These are phyloP conservation scores for Condylura cristata DNA, from an alignment of 2,113 vertebrate genomes.

Conservation along the genomic window DNA sequence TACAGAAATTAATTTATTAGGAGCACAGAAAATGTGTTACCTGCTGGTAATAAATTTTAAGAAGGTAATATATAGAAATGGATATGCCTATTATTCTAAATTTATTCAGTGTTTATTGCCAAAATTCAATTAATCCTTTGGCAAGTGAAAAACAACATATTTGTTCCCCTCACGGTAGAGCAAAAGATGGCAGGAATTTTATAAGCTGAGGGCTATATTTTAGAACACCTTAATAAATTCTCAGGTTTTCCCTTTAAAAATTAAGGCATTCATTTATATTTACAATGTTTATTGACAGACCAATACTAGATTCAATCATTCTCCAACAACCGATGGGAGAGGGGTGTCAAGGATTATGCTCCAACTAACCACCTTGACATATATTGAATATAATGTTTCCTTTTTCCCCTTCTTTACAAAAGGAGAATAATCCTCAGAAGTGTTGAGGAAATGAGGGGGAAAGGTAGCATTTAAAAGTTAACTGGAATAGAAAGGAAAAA, in stretches of 20 bases:
- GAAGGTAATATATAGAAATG: not conserved
- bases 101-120: constrained; percentile 69
- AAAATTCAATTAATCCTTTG: constrained; percentile 77
- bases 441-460: constrained; percentile 44
- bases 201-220: constrained; percentile 6
- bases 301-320: not conserved
- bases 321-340: not conserved
- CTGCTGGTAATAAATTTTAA: constrained; percentile 80
- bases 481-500: constrained; percentile 73
- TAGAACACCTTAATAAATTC: constrained; percentile 10
- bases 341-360: not conserved
- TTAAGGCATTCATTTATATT: constrained; percentile 12
- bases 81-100: constrained; percentile 61
- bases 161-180: constrained; percentile 33
- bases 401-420: constrained; percentile 11
- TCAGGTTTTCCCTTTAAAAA: constrained; percentile 10
- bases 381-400: not conserved
- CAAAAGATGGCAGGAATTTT: constrained; percentile 46
- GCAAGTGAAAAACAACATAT: constrained; percentile 66
- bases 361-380: not conserved
- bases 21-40: constrained; percentile 75
- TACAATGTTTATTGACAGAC: constrained; percentile 22
- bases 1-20: constrained; percentile 24
- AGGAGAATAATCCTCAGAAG: constrained; percentile 52
- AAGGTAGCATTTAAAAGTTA: constrained; percentile 73